A percentile compares a stretch with the other conserved stretches of the same genome.
phyloP scores from a whole-genome alignment of 1,140 invertebrate genomes.

The Neotoxoptera formosana region DNA sequence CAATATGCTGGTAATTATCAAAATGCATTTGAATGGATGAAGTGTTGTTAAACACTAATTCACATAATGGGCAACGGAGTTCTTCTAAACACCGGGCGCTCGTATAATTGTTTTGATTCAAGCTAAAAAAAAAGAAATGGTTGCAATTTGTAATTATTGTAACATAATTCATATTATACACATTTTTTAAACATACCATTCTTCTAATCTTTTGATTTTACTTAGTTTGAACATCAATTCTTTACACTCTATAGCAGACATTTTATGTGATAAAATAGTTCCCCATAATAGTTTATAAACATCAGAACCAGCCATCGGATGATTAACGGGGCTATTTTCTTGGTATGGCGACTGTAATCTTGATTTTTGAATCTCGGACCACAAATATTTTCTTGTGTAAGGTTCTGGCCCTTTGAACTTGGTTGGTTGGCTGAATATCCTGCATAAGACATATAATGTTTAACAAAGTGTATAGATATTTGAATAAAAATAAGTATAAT shows the following conservation, averaged over 20 bases:
- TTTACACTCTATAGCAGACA: constrained; percentile 36
- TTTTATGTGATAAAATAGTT: background rate
- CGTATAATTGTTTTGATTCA: background rate
- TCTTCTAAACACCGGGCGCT: background rate
- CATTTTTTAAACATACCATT: constrained; percentile 23
- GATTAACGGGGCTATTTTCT: constrained; percentile 25
- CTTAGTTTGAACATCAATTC: constrained; percentile 13
- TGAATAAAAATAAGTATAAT: background rate
- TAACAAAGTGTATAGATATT: background rate
- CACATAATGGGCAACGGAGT: constrained; percentile 37
- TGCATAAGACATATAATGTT: background rate
- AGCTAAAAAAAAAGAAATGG: background rate
- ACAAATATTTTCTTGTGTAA: constrained; percentile 1
- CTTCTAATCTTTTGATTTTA: constrained; percentile 53
- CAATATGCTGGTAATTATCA: constrained; percentile 27
- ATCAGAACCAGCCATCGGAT: constrained; percentile 53
- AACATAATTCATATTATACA: background rate
- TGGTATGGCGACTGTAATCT: background rate
- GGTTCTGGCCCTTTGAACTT: constrained; percentile 38
- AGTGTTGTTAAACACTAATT: background rate
- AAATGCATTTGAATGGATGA: constrained; percentile 22
- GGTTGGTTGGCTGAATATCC: background rate
- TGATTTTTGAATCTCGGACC: constrained; percentile 14
- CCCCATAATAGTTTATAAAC: constrained; percentile 49
- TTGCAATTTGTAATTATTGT: background rate